phyloP scores from a whole-genome alignment of 2,888 invertebrate genomes.

The Clepsis dumicolana region DNA sequence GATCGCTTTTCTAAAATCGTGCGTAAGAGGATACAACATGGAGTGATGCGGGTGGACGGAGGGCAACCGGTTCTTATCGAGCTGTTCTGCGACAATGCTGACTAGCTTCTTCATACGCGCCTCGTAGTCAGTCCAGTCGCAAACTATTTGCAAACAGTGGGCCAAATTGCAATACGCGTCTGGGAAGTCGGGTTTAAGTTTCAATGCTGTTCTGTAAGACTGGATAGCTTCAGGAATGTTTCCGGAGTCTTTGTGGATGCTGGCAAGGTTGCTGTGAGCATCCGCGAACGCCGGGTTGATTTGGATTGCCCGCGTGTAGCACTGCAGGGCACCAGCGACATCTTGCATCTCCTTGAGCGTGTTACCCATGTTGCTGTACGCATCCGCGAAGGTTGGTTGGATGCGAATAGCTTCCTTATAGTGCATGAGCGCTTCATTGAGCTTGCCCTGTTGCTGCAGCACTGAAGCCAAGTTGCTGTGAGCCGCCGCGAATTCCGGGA shows the following conservation, averaged over 20 bases:
- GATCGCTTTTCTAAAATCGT: slow-evolving; percentile 98
- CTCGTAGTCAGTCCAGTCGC: slow-evolving; percentile 99
- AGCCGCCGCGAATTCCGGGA: slow-evolving; percentile 99
- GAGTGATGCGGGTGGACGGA: slow-evolving; percentile 99
- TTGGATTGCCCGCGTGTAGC: slow-evolving; percentile 99
- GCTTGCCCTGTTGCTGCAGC: slow-evolving; percentile 98
- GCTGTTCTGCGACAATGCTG: slow-evolving; percentile 98
- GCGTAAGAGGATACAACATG: slow-evolving; percentile 99
- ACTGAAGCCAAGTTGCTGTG: slow-evolving; percentile 99
- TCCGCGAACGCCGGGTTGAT: slow-evolving; percentile 99
- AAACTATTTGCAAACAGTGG: slow-evolving; percentile 99
- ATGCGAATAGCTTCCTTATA: slow-evolving; percentile 99
- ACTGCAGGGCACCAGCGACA: slow-evolving; percentile 97
- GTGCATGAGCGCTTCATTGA: slow-evolving; percentile 98
- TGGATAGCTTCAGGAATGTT: slow-evolving; percentile 99
- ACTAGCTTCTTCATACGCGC: slow-evolving; percentile 98
- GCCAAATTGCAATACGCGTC: slow-evolving; percentile 99
- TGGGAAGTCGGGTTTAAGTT: slow-evolving; percentile 99
- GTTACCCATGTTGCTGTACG: slow-evolving; percentile 99
- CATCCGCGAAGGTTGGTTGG: slow-evolving; percentile 99
- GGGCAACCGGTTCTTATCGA: slow-evolving; percentile 98
- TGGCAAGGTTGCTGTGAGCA: slow-evolving; percentile 99
- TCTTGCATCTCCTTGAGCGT: slow-evolving; percentile 99
- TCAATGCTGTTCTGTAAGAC: slow-evolving; percentile 98
- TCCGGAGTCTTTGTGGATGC: slow-evolving; percentile 99